Percentiles rank a stretch among this genome's conserved stretches.
phyloP scores from a whole-genome alignment of 2,797 vertebrate species.

The Paratrypauchen microcephalus region DNA sequence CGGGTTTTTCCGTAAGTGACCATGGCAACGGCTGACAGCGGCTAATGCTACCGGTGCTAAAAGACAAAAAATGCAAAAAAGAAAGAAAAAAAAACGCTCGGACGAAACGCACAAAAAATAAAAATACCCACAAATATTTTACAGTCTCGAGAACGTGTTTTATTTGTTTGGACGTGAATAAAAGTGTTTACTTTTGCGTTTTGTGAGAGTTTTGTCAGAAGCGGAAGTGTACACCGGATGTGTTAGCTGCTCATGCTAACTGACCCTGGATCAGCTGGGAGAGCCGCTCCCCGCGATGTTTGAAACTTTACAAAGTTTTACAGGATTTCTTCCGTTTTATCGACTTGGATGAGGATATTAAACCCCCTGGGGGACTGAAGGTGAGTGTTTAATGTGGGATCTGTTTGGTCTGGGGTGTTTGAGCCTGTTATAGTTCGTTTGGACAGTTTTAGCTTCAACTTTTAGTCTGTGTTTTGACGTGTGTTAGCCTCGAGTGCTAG shows the following conservation, averaged over 20 bases:
- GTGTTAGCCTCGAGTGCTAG: neutral
- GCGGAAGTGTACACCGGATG: conserved; percentile 3
- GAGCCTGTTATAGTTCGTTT: neutral
- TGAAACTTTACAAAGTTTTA: neutral
- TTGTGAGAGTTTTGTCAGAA: neutral
- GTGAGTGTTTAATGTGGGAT: neutral
- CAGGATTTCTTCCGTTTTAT: neutral
- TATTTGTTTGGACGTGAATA: neutral
- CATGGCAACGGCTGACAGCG: neutral
- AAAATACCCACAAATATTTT: neutral
- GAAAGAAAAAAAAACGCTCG: neutral
- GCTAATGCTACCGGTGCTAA: neutral
- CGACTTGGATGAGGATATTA: neutral
- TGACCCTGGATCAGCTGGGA: neutral
- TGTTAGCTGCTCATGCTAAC: neutral
- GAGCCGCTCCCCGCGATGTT: neutral
- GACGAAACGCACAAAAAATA: neutral
- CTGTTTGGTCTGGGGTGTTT: neutral
- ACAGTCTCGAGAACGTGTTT: neutral
- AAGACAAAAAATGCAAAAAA: neutral
- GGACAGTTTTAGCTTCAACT: neutral
- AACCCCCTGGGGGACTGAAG: neutral
- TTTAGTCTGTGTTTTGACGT: neutral
- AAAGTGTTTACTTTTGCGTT: neutral
- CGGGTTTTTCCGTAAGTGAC: neutral